Percentiles rank a stretch among this genome's conserved stretches.
Conservation (phyloP, 2,888 invertebrate species). For the Sturmia bella region DNA sequence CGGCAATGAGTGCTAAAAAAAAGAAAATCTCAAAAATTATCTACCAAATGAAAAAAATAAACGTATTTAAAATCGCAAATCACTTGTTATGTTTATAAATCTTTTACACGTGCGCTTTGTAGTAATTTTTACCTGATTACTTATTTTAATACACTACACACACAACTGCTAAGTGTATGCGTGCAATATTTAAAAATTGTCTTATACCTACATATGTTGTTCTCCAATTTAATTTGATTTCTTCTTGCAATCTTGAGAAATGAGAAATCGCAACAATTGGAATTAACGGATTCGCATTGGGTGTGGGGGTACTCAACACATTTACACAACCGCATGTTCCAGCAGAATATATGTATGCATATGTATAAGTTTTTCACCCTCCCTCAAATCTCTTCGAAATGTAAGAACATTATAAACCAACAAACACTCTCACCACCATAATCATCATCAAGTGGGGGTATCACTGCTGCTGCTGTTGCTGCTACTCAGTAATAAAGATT, state of each 20-base stretch:
- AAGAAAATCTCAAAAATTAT: conserved; percentile 32
- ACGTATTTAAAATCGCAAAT: conserved; percentile 29
- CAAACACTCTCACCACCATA: conserved; percentile 34
- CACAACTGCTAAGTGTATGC: too few relatives aligned
- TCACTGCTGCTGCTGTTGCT: conserved; percentile 56
- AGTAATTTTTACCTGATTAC: neutral
- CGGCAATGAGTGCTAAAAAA: conserved; percentile 39
- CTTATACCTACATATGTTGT: too few relatives aligned
- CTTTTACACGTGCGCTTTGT: conserved; percentile 60
- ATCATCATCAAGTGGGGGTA: conserved; percentile 39
- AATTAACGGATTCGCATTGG: conserved; percentile 75
- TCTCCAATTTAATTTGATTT: conserved; percentile 74
- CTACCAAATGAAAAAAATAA: neutral
- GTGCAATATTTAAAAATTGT: conserved; percentile 37
- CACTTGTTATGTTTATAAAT: conserved; percentile 21
- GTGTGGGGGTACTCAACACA: conserved; percentile 67
- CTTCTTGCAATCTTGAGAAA: conserved; percentile 75
- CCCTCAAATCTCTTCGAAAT: conserved; percentile 12
- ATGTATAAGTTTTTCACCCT: conserved; percentile 28
- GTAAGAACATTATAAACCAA: conserved; percentile 24
- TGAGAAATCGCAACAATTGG: conserved; percentile 79
- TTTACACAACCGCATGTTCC: neutral
- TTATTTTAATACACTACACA: too few relatives aligned
- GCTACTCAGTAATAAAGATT: conserved; percentile 64
- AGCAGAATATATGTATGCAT: too few relatives aligned